Evolutionary conservation across 2,113 vertebrate genomes (phyloP).

Genomic region (Melanocharis versteri): DNA sequence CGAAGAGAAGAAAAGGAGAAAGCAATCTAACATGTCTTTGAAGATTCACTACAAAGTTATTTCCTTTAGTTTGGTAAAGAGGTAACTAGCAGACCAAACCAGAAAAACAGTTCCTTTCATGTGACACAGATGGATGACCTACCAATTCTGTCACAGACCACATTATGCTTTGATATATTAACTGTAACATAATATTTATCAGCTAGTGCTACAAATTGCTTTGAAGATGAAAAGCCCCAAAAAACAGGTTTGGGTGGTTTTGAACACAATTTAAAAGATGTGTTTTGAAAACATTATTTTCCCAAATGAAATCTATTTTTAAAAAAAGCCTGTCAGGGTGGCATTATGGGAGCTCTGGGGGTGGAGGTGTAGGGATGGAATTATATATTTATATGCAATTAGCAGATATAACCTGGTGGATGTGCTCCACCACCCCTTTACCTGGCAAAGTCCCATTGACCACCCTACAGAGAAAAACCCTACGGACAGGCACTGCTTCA

Average conservation of each 20-base stretch:
- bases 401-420: background rate
- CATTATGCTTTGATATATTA: conserved; percentile 42
- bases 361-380: background rate
- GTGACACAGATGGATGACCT: conserved; percentile 36
- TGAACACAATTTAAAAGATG: background rate
- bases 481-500: background rate
- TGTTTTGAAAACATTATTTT: background rate
- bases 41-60: background rate
- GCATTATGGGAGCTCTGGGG: background rate
- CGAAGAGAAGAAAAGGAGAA: background rate
- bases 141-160: background rate
- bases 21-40: background rate
- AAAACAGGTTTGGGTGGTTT: background rate
- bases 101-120: background rate
- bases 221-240: conserved; percentile 43
- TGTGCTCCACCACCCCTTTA: background rate
- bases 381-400: background rate
- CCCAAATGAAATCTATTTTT: background rate
- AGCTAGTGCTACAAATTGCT: conserved; percentile 7
- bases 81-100: background rate
- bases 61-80: background rate
- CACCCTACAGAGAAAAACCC: background rate
- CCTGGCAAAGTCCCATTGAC: background rate
- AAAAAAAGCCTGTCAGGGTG: background rate
- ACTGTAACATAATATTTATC: conserved; percentile 45